phyloP scores from a whole-genome alignment of 2,113 vertebrate species.

The Muscicapa adusta region DNA sequence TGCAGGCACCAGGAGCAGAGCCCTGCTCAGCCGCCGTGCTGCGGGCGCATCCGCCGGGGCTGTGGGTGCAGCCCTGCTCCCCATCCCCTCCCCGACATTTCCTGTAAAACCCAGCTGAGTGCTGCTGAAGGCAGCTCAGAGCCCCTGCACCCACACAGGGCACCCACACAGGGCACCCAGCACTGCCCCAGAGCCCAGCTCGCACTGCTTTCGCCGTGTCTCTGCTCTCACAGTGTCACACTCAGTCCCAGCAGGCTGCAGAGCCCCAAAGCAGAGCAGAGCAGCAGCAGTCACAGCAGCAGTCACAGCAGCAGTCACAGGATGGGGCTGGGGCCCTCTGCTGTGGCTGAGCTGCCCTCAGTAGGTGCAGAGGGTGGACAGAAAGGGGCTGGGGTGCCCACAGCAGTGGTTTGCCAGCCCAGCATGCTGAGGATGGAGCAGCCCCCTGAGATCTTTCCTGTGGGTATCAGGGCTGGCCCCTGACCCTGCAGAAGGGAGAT shows the following conservation, averaged over 20 bases:
- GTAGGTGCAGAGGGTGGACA: background rate
- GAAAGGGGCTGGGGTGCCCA: background rate
- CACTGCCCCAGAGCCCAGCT: background rate
- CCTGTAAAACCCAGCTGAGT: background rate
- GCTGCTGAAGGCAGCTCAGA: background rate
- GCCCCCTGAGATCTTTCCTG: background rate
- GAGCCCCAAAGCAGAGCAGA: background rate
- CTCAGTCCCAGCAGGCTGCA: rapidly evolving
- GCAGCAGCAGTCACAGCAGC: background rate
- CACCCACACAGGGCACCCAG: background rate
- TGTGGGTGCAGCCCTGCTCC: background rate
- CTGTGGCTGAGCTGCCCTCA: background rate
- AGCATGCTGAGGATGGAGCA: background rate
- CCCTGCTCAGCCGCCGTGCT: background rate
- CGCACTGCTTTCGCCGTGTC: background rate
- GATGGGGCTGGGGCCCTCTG: rapidly evolving
- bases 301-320: background rate
- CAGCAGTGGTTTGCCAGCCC: rapidly evolving
- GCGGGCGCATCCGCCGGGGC: rapidly evolving
- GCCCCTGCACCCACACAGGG: background rate
- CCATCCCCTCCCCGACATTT: background rate
- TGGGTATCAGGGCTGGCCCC: background rate
- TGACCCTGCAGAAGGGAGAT: rapidly evolving
- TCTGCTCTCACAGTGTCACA: background rate
- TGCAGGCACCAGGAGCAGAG: background rate